Evolutionary conservation across 2,888 invertebrate species (phyloP).

Genomic region (Pseudoips prasinana): DNA sequence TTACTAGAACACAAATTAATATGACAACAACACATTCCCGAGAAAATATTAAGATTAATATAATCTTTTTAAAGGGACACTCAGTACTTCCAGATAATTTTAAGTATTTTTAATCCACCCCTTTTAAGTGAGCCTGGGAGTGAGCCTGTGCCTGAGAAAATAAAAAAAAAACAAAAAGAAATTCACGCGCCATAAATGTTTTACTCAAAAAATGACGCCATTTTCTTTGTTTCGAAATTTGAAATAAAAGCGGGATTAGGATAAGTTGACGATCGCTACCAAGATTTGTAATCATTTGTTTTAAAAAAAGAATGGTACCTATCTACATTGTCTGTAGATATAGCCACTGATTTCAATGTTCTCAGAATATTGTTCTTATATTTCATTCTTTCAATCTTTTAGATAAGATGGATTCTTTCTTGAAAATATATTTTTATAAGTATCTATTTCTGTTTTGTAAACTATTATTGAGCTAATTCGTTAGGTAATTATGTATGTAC

Average conservation of each 20-base stretch:
- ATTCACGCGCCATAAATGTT: conserved; percentile 13
- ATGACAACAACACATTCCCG: not conserved
- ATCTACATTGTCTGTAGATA: no score
- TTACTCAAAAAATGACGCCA: not conserved
- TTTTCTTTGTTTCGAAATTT: conserved; percentile 10
- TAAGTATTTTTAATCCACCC: conserved; percentile 22
- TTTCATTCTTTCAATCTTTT: no score
- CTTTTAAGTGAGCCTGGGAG: conserved; percentile 19
- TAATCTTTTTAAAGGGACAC: conserved; percentile 16
- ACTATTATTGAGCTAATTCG: no score
- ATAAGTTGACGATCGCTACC: conserved; percentile 14
- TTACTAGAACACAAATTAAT: no score
- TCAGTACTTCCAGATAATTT: conserved; percentile 11
- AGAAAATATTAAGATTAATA: conserved; percentile 8
- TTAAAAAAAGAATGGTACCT: no score
- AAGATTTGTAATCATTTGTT: conserved; percentile 2
- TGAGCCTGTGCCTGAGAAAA: conserved; percentile 1
- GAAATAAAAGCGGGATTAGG: conserved; percentile 16
- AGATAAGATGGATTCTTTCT: no score
- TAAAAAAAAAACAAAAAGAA: conserved; percentile 7
- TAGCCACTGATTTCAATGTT: no score
- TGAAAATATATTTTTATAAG: no score
- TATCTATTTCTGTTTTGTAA: no score
- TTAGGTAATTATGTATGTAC: no score
- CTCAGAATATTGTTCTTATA: no score